Evolutionary conservation across 2,888 invertebrate species (phyloP).

Genomic region (Aphelenchoides bicaudatus): DNA sequence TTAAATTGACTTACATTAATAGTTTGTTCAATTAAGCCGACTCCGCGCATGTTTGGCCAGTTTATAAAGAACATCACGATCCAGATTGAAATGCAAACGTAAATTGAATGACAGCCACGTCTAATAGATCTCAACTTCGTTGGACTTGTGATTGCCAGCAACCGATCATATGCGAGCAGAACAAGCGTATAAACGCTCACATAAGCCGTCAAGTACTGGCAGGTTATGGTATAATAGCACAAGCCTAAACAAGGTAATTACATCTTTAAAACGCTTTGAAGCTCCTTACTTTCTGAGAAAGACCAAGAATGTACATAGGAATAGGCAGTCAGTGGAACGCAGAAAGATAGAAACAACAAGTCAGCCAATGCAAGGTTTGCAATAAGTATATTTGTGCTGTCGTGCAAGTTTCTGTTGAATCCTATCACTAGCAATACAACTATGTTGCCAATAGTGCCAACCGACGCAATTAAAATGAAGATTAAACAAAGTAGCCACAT

Average conservation of each 20-base stretch:
- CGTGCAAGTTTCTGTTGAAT: slow-evolving; percentile 82
- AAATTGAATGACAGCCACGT: slow-evolving; percentile 76
- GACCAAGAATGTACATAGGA: slow-evolving; percentile 60
- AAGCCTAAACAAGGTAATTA: too few relatives aligned
- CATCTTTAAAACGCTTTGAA: too few relatives aligned
- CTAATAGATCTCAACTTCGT: slow-evolving; percentile 79
- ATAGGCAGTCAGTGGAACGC: slow-evolving; percentile 71
- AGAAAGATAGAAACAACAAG: slow-evolving; percentile 82
- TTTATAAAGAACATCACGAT: slow-evolving; percentile 68
- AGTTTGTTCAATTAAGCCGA: slow-evolving; percentile 31
- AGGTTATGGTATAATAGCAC: too few relatives aligned
- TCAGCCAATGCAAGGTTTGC: slow-evolving; percentile 84
- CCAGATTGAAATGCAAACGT: slow-evolving; percentile 78
- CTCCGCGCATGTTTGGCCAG: slow-evolving; percentile 49
- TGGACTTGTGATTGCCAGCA: slow-evolving; percentile 85
- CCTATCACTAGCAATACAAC: slow-evolving; percentile 81
- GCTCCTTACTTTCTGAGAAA: too few relatives aligned
- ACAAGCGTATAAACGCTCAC: slow-evolving; percentile 87
- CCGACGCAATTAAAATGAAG: slow-evolving; percentile 78
- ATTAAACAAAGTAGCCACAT: slow-evolving; percentile 59
- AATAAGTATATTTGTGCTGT: slow-evolving; percentile 78
- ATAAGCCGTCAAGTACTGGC: slow-evolving; percentile 79
- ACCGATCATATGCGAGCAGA: slow-evolving; percentile 81
- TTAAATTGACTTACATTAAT: slow-evolving; percentile 26
- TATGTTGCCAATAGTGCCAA: slow-evolving; percentile 82